Base-by-base conservation (phyloP, 1,140 invertebrate species). In the Trichonephila clavipes region DNA sequence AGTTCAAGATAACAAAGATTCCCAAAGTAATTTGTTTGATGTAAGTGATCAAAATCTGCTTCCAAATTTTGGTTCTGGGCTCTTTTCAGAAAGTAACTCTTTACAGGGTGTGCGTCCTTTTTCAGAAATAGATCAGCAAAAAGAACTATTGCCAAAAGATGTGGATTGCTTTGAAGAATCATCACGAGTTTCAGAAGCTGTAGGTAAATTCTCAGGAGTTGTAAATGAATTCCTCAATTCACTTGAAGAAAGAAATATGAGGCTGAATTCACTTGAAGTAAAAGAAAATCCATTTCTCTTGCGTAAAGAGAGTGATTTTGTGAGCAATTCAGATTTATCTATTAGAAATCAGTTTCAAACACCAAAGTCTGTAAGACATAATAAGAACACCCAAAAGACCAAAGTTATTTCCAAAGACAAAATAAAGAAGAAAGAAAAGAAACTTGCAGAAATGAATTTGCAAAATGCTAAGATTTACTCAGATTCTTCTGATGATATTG, bases 231-330 rank as follows among this genome's bases (percentile, higher is more conserved):
- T 72, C 10, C 4, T 28, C 4, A 34, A 12, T 14, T 44, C 82
- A n/a, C 44, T 44, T 58, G 82, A 58, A 59, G 82, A 85, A 58
- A n/a, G 21, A 21, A 18, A 85, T 21, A 58, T 85, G 82, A 85
- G 7, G 10, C n/a, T 16, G 12, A n/a, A 21, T 24, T 72, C 16
- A 28, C 14, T 24, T 72, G 10, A 28, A 72, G 69, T 24, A 34
- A 72, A 34, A 72, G 18, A 7, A 51, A 51, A 51, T 51, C 51
- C 0, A 51, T 51, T 51, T 51, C 7, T 51, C 6, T 51, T 51
- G 0, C 1, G 5, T n/a, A 24, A 10, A n/a, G 64, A 16, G 10
- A 51, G 8, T 51, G 51, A 51, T 10, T 51, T 51, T 51, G 51
- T 40, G 34, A 40, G 34, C 34, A 40, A 3, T 40, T 40, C 34